Evolutionary conservation across 2,888 invertebrate species (phyloP).

Genomic region (Selenia dentaria): DNA sequence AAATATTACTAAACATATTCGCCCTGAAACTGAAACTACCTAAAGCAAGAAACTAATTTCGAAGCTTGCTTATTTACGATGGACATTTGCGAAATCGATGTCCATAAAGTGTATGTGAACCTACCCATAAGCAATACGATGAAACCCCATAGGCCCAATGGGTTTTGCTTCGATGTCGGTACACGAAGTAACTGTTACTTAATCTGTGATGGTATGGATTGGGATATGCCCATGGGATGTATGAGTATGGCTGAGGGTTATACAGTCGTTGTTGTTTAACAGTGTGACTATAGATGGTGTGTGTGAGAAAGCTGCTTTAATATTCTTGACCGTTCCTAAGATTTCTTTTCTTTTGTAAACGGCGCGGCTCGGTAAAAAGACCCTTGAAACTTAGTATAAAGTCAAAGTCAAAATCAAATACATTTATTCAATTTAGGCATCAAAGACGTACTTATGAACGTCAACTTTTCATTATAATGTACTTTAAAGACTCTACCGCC

Average conservation of each 20-base stretch:
- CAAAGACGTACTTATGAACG: too few species aligned
- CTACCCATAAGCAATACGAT: conserved; percentile 17
- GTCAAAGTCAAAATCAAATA: too few species aligned
- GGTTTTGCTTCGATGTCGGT: background rate
- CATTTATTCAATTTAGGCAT: too few species aligned
- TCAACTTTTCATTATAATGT: too few species aligned
- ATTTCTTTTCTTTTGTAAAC: too few species aligned
- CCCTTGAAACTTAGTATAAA: too few species aligned
- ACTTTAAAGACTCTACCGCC: too few species aligned
- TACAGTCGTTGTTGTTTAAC: too few species aligned
- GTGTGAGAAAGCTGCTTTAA: too few species aligned
- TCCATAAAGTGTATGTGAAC: conserved; percentile 13
- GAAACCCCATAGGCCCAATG: conserved; percentile 15
- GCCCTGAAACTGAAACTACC: conserved; percentile 1
- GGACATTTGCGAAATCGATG: conserved; percentile 15
- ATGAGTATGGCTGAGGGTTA: background rate
- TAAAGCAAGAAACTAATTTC: conserved; percentile 16
- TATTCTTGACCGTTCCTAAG: too few species aligned
- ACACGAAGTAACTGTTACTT: background rate
- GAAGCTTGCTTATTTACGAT: conserved; percentile 17
- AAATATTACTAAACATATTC: background rate
- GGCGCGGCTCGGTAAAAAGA: too few species aligned
- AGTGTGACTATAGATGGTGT: background rate
- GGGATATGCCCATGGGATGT: background rate
- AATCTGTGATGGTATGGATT: background rate